phyloP scores from a whole-genome alignment of 2,797 vertebrate genomes.

The Eospalax fontanierii region DNA sequence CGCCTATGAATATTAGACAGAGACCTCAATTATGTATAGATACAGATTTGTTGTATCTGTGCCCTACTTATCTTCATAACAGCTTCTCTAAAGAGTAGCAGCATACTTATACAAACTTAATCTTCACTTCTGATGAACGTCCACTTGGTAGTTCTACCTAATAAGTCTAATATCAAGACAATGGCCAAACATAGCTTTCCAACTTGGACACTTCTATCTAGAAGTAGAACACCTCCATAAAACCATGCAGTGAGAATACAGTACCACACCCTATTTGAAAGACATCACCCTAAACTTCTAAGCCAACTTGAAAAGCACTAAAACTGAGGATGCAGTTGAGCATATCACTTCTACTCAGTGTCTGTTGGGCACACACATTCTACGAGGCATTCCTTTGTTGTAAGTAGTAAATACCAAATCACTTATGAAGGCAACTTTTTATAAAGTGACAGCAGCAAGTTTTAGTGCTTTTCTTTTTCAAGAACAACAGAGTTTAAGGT shows the following conservation, averaged over 20 bases:
- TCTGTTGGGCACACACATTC: background rate
- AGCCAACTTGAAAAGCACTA: constrained; percentile 60
- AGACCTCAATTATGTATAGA: background rate
- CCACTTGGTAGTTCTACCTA: background rate
- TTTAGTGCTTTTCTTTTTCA: constrained; percentile 29
- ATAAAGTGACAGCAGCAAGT: background rate
- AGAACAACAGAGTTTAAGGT: constrained; percentile 24
- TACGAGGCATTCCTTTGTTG: background rate
- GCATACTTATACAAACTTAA: background rate
- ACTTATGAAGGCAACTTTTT: background rate
- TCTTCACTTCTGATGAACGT: constrained; percentile 47
- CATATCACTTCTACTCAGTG: background rate
- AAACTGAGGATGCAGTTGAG: background rate
- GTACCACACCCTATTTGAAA: constrained; percentile 45
- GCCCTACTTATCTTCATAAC: background rate
- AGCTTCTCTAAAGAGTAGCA: background rate
- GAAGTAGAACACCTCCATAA: constrained; percentile 40
- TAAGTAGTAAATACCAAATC: background rate
- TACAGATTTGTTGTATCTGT: background rate
- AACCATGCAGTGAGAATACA: constrained; percentile 38
- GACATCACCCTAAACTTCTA: constrained; percentile 15
- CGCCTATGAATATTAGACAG: background rate
- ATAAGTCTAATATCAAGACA: background rate
- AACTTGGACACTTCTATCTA: background rate
- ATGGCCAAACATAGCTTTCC: background rate